Percentiles rank a stretch among this genome's conserved stretches.
Conservation (phyloP, 2,888 invertebrate genomes). For the Eupithecia dodoneata region DNA sequence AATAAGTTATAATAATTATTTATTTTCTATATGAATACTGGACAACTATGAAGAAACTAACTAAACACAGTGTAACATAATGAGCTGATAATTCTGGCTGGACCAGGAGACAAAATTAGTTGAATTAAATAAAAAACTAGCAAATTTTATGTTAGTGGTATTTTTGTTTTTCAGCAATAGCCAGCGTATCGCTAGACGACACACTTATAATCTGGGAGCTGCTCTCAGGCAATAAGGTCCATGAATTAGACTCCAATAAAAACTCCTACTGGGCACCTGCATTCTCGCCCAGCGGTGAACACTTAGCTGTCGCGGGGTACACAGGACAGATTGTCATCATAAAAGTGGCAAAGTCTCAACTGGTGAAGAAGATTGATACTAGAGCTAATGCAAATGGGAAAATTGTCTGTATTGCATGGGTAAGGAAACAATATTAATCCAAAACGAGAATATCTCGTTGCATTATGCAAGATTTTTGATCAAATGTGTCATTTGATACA, state of each 20-base stretch:
- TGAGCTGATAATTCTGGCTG: no score
- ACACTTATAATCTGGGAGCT: slow-evolving; percentile 96
- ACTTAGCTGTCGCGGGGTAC: slow-evolving; percentile 95
- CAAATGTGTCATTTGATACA: no score
- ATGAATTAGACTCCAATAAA: slow-evolving; percentile 92
- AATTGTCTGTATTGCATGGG: slow-evolving; percentile 97
- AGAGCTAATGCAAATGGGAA: slow-evolving; percentile 87
- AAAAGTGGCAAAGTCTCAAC: slow-evolving; percentile 87
- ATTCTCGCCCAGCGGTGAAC: slow-evolving; percentile 95
- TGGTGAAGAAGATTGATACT: slow-evolving; percentile 92
- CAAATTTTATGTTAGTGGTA: no score
- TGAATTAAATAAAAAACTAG: no score
- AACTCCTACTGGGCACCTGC: slow-evolving; percentile 97
- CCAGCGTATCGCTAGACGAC: slow-evolving; percentile 96
- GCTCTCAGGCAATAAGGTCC: slow-evolving; percentile 90
- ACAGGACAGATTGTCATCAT: slow-evolving; percentile 93
- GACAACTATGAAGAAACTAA: no score
- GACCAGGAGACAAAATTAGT: no score
- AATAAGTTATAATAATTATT: no score
- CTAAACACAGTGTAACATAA: no score
- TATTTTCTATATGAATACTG: no score
- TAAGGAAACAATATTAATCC: slow-evolving; percentile 75
- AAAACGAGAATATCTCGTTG: no score
- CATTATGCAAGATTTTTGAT: no score
- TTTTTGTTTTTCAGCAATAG: slow-evolving; percentile 84